Percentiles rank a stretch among this genome's conserved stretches.
Conservation (phyloP, 2,113 vertebrate genomes). For the Pitta sordida region DNA sequence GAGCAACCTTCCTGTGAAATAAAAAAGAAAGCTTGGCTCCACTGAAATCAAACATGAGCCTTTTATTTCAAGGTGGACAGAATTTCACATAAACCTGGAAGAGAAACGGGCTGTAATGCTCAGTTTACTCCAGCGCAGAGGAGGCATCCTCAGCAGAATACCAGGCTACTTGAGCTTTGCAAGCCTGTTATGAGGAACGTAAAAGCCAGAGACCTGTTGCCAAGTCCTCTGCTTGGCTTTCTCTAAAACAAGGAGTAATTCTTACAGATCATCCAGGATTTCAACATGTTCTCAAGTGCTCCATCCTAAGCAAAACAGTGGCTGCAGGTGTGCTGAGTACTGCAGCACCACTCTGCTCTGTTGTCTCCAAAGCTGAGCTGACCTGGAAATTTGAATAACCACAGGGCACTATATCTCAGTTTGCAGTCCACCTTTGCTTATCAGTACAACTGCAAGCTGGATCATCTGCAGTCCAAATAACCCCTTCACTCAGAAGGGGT, state of each 20-base stretch:
- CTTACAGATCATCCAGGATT: not conserved
- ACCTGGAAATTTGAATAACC: not conserved
- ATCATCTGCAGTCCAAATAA: not conserved
- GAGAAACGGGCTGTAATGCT: not conserved
- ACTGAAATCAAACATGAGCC: not conserved
- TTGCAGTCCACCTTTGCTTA: not conserved
- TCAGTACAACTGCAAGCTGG: not conserved
- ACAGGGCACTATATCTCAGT: not conserved
- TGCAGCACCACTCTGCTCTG: not conserved
- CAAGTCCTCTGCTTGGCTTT: not conserved
- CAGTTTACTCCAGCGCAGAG: not conserved
- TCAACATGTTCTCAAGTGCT: not conserved
- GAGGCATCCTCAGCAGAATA: not conserved
- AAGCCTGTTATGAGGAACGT: not conserved
- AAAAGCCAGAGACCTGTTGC: not conserved
- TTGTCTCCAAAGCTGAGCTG: not conserved
- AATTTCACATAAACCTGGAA: not conserved
- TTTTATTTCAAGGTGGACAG: not conserved
- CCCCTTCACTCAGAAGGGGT: not conserved
- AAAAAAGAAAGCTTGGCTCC: not conserved
- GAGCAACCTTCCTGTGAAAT: not conserved
- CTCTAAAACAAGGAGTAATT: not conserved
- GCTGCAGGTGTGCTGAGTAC: not conserved
- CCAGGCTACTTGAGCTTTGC: not conserved
- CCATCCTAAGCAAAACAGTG: fast-evolving